Base-by-base conservation (phyloP, 92 coral and sea anemone genomes). In the Hydrozoanthus gracilis region DNA sequence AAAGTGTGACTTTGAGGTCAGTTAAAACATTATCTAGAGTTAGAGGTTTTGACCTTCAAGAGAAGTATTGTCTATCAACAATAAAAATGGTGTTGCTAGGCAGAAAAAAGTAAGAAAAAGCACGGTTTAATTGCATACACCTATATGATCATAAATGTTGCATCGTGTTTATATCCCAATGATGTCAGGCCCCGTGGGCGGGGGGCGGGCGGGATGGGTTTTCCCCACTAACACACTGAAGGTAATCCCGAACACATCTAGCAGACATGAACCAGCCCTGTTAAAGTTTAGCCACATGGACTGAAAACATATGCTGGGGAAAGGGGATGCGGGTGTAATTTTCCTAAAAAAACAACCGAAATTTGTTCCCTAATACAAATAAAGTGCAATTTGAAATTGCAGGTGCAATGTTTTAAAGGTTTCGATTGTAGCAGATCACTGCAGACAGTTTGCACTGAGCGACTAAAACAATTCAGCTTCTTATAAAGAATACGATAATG, bases 1-100 rank as follows among this genome's bases (percentile, higher is more conserved):
- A 45, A 86, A 86, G 71, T 74, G 88, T 82, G 69, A 86, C 89
- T 86, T 75, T 62, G 77, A 86, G 82, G 89, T 76, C 61, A 52
- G 79, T 74, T 48, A 48, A 27, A 74, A 52, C 61, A 27, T 48
- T 52, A 74, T 52, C 48, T 74, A 74, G 79, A 2, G 15, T n/a
- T 12, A 56, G 64, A 56, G 15, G 64, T 56, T 56, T 56, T n/a
- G 64, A 56, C 73, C 73, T 67, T 67, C 73, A 67, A 67, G 46
- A 67, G 18, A 67, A 67, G 73, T 67, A 67, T 67, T 67, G 73
- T 67, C 73, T 47, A 67, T 20, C 39, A 47, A 44, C 18, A 47
- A 65, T 15, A 44, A 65, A 11, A 5, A 52, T 11, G 58, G 58
- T 52, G n/a, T n/a, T n/a, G n/a, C n/a, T n/a, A n/a, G n/a, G n/a